Conservation (phyloP, 2,113 vertebrate genomes). For the Tichodroma muraria region DNA sequence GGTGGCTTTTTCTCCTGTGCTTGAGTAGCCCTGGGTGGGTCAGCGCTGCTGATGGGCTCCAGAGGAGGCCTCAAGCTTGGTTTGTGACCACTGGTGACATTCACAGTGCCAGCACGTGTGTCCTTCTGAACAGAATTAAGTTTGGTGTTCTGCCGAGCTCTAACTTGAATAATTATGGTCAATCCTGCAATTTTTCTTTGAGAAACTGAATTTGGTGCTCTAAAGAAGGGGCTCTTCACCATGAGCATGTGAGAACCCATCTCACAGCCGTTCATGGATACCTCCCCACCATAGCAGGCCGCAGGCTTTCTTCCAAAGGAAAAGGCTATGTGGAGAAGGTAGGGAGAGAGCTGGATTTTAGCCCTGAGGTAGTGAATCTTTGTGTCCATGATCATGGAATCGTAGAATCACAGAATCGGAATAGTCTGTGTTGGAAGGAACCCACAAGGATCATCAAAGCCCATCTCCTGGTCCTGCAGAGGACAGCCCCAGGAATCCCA, state of each 20-base stretch:
- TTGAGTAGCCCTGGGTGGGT: background rate
- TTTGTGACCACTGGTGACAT: background rate
- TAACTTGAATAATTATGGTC: background rate
- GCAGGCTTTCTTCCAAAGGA: background rate
- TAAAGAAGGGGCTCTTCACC: background rate
- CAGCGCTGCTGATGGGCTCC: background rate
- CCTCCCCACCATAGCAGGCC: background rate
- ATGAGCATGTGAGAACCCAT: background rate
- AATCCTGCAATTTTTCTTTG: background rate
- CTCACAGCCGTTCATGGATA: background rate
- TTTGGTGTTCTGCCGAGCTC: background rate
- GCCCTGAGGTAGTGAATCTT: background rate
- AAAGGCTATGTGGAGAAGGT: background rate
- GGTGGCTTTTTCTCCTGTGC: background rate
- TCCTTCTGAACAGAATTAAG: background rate
- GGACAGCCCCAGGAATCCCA: background rate
- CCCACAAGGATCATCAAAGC: background rate
- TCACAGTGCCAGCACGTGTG: background rate
- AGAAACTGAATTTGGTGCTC: background rate
- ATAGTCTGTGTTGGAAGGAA: background rate
- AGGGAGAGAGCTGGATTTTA: background rate
- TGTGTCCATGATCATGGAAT: background rate
- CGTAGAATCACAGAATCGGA: fast-evolving
- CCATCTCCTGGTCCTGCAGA: background rate
- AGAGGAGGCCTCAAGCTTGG: background rate